Base-by-base conservation (phyloP, 2,113 vertebrate genomes). In the Grus americana region DNA sequence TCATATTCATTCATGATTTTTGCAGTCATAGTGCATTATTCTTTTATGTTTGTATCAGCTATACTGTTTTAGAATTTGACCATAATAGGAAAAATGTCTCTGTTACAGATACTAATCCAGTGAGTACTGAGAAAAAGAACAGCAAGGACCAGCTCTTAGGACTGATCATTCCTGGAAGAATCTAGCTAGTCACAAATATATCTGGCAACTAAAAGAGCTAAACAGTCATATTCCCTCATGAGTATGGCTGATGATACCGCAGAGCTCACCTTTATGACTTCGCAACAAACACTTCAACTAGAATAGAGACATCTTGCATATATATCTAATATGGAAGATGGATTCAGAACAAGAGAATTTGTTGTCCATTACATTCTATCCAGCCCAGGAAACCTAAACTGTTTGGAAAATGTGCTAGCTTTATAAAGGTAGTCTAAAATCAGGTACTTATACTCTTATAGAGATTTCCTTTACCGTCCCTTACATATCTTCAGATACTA, bases 41-140 rank as follows among this genome's bases (percentile, higher is more conserved):
- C 3, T 70, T 74, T 73, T n/a, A 54, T 71, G 6, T 34, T 90
- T 14, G 5, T 21, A 29, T 79, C 32, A 50, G 16, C 34, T 67
- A 46, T 8, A 34, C 3, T 50, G 5, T 50, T 92, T 71, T 36
- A 72, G 11, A 72, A 8, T 76, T 34, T 75, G 22, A 72, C 16
- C 34, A 63, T 7, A 18, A 29, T 9, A 27, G 29, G 38, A 47
- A 58, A 84, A 68, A 34, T 2, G 0, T 44, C 0, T 79, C 15
- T 67, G 6, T 29, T 76, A 38, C 1, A 71, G 27, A 67, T 4
- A 26, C 10, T 68, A 61, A 63, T 36, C 10, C 18, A 46, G 6
- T 40, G 16, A 46, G 5, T 50, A 75, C 11, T 50, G 36, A 70
- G n/a, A 50, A 79, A 63, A 18, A 86, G 32, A 65, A 47, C 30